These are phyloP conservation scores for Caenorhabditis remanei DNA, from an alignment of 1,140 invertebrate species.

Conservation along the genomic window DNA sequence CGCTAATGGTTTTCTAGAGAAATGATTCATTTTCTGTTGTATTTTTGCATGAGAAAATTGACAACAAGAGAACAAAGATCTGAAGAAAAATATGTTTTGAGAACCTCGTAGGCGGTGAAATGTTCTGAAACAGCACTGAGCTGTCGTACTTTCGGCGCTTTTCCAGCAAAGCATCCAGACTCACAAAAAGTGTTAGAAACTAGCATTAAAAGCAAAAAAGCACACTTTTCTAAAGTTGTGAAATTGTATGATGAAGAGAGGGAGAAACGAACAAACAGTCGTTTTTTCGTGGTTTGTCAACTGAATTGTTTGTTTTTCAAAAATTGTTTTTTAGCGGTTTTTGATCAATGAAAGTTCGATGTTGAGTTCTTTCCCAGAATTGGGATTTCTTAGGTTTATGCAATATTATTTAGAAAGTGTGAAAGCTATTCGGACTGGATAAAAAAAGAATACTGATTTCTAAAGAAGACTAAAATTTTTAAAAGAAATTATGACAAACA, in stretches of 20 bases:
- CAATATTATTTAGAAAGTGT: too few relatives aligned
- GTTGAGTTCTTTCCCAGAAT: too few relatives aligned
- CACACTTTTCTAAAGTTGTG: too few relatives aligned
- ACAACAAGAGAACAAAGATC: not conserved
- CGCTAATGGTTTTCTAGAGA: conserved; percentile 7
- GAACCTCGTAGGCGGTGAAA: not conserved
- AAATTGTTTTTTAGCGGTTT: not conserved
- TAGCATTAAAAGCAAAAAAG: too few relatives aligned
- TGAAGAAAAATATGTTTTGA: not conserved
- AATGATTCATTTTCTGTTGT: conserved; percentile 19
- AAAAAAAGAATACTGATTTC: not conserved
- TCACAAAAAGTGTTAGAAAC: too few relatives aligned
- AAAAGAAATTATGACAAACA: not conserved
- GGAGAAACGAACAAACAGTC: not conserved
- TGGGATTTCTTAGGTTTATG: too few relatives aligned
- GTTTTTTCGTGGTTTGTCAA: conserved; percentile 5
- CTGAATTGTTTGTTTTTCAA: conserved; percentile 6
- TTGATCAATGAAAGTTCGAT: not conserved
- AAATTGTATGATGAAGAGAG: too few relatives aligned
- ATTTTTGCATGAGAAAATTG: not conserved
- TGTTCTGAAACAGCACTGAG: too few relatives aligned
- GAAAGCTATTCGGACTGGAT: too few relatives aligned
- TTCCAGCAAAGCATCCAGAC: too few relatives aligned
- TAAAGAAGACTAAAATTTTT: not conserved
- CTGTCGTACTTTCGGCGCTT: too few relatives aligned